Evolutionary conservation across 92 coral and sea anemone genomes (phyloP).

Genomic region (Bergia sp.): DNA sequence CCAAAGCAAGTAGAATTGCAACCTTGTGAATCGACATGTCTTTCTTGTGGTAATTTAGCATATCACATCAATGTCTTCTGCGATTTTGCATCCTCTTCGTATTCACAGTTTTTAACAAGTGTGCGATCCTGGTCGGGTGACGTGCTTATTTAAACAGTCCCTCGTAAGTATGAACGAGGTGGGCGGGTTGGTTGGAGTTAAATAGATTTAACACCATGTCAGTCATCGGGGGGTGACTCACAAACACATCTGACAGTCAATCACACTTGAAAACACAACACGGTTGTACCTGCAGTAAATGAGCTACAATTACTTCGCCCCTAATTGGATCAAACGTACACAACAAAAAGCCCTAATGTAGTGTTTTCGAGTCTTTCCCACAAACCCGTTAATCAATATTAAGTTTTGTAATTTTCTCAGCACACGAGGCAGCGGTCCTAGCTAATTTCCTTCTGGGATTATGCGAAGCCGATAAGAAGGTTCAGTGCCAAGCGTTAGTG

Average conservation of each 20-base stretch:
- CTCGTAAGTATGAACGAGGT: constrained; percentile 61
- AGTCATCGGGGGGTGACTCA: constrained; percentile 84
- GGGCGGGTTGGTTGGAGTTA: constrained; percentile 85
- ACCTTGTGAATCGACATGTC: constrained; percentile 81
- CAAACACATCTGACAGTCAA: constrained; percentile 90
- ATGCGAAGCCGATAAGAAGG: constrained; percentile 85
- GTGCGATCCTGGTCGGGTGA: constrained; percentile 11
- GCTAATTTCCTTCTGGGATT: constrained; percentile 88
- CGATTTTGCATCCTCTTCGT: constrained; percentile 45
- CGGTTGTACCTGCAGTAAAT: constrained; percentile 59
- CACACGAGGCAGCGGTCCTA: constrained; percentile 67
- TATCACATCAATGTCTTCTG: constrained; percentile 51
- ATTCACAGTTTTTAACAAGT: constrained; percentile 48
- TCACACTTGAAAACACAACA: constrained; percentile 70
- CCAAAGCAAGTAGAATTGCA: constrained; percentile 67
- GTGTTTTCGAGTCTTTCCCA: constrained; percentile 58
- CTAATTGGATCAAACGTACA: constrained; percentile 47
- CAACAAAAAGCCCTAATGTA: constrained; percentile 33
- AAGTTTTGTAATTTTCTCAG: constrained; percentile 53
- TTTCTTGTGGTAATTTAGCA: constrained; percentile 51
- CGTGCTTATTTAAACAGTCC: constrained; percentile 74
- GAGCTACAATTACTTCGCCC: constrained; percentile 49
- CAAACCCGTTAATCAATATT: constrained; percentile 48
- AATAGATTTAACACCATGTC: constrained; percentile 89
- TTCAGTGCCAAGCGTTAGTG: constrained; percentile 49